These are phyloP conservation scores for Coremacera marginata DNA, from an alignment of 2,888 invertebrate species.

Conservation along the genomic window DNA sequence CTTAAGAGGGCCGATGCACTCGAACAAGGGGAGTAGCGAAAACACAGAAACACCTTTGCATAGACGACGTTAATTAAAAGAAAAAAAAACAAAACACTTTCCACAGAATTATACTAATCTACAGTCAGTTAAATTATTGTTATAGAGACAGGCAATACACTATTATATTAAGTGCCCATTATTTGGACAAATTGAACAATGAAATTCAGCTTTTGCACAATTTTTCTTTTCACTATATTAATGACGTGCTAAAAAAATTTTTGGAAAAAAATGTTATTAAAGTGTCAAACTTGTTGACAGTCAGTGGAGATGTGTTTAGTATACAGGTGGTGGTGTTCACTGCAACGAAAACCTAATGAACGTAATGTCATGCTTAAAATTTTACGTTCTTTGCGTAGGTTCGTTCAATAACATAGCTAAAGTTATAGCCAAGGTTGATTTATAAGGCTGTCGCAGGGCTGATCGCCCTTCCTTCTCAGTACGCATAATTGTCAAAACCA, in stretches of 20 bases:
- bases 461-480: too few relatives aligned
- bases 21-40: background rate
- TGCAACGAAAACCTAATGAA: too few relatives aligned
- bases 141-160: background rate
- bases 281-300: background rate
- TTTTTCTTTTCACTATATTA: constrained; percentile 36
- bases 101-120: background rate
- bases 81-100: background rate
- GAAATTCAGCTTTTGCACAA: constrained; percentile 22
- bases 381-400: too few relatives aligned
- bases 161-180: constrained; percentile 31
- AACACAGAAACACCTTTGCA: background rate
- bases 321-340: constrained; percentile 14
- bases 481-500: too few relatives aligned
- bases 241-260: constrained; percentile 42
- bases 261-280: constrained; percentile 8
- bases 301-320: background rate
- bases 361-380: too few relatives aligned
- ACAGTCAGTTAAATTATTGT: background rate
- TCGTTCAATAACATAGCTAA: too few relatives aligned
- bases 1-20: constrained; percentile 6
- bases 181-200: constrained; percentile 28
- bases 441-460: too few relatives aligned
- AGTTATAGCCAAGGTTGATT: too few relatives aligned
- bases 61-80: background rate